Conservation (phyloP, 2,113 vertebrate species). For the Okapia johnstoni region DNA sequence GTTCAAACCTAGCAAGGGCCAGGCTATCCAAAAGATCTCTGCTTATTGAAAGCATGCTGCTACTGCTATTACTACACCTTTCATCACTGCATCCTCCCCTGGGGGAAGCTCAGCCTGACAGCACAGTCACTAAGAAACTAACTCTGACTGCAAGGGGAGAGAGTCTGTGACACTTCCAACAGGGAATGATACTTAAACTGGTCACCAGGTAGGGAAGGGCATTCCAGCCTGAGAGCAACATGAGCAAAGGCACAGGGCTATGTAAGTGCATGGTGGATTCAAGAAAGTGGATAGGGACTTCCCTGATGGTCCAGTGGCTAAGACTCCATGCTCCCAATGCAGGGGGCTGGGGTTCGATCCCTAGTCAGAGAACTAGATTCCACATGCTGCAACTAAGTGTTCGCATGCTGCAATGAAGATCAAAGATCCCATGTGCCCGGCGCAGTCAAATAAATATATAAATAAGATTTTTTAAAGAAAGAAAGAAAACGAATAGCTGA, state of each 20-base stretch:
- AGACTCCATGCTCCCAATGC: not conserved
- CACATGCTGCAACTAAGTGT: not conserved
- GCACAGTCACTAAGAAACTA: not conserved
- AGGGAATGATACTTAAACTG: not conserved
- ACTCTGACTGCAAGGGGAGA: not conserved
- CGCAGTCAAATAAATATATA: not conserved
- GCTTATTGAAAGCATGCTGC: not conserved
- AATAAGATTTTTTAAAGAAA: not conserved
- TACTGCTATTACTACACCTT: not conserved
- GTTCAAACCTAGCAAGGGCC: not conserved
- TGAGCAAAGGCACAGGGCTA: not conserved
- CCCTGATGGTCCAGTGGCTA: not conserved
- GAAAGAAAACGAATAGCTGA: not conserved
- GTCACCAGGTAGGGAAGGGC: not conserved
- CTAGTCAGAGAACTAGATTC: not conserved
- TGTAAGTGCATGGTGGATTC: not conserved
- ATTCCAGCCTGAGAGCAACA: not conserved
- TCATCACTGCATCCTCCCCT: not conserved
- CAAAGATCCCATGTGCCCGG: not conserved
- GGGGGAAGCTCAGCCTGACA: not conserved
- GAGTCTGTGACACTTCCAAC: not conserved
- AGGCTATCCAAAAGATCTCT: not conserved
- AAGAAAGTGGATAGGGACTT: not conserved
- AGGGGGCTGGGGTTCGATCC: not conserved
- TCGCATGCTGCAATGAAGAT: not conserved